These are phyloP conservation scores for Epinephelus moara DNA, from an alignment of 2,113 vertebrate genomes.

Conservation along the genomic window DNA sequence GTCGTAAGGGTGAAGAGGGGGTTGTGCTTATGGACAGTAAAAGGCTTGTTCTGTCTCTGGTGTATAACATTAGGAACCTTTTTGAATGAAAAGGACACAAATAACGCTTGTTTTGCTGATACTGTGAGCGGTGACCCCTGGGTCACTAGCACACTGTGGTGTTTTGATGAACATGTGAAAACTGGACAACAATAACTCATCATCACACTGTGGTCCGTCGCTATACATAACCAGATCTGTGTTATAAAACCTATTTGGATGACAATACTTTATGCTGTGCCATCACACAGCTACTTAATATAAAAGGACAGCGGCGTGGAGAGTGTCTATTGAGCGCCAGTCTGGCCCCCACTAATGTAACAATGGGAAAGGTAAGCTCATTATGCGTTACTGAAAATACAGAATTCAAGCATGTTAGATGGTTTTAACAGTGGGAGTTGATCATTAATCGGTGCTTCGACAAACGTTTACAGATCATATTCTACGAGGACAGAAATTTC, in stretches of 20 bases:
- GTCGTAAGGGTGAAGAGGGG: background rate
- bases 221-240: slow-evolving; percentile 69
- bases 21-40: background rate
- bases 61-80: slow-evolving; percentile 12
- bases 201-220: slow-evolving; percentile 22
- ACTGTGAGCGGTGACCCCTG: slow-evolving; percentile 7
- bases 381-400: slow-evolving; percentile 40
- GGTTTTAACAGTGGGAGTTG: background rate
- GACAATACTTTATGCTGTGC: slow-evolving; percentile 82
- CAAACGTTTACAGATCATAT: slow-evolving; percentile 66
- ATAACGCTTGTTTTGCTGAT: slow-evolving; percentile 64
- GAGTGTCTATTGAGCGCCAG: slow-evolving; percentile 46
- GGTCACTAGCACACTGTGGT: slow-evolving; percentile 20
- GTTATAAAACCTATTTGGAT: slow-evolving; percentile 73
- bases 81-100: slow-evolving; percentile 23
- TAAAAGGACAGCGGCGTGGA: slow-evolving; percentile 60
- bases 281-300: slow-evolving; percentile 77
- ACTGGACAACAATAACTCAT: slow-evolving; percentile 68
- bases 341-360: slow-evolving; percentile 47
- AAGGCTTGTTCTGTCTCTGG: background rate
- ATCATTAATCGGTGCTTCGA: background rate
- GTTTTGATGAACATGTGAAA: slow-evolving; percentile 75
- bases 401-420: background rate
- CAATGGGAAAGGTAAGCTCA: slow-evolving; percentile 79
- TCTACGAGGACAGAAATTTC: slow-evolving; percentile 77